Base-by-base conservation (phyloP, 1,140 invertebrate species). In the Drosophila tristis region DNA sequence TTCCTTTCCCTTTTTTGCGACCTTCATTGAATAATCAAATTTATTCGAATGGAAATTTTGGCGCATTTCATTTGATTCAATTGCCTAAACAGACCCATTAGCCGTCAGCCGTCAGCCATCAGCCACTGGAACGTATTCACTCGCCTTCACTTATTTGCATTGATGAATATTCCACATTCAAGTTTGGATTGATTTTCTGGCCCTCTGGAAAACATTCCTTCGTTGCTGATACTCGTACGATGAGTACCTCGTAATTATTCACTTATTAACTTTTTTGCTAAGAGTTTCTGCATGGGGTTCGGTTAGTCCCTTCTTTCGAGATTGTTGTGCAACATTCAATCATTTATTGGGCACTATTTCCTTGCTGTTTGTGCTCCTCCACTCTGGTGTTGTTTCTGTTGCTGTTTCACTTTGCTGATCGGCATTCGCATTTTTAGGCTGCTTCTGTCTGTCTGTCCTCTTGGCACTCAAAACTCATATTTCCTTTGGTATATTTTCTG, bases 141-240 rank as follows among this genome's bases (percentile, higher is more conserved):
- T 25, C 23, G 23, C 2, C 16, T 44, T 23, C 54, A 57, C 29
- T 11, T 65, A 67, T 68, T 70, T 70, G 25, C 53, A 50, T 70
- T 58, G 53, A 71, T 70, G 44, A 71, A 70, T 71, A 71, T 68
- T 68, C 26, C 65, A 26, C 4, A 13, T 31, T 43, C n/a, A n/a
- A 25, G 49, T 57, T 67, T 56, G 20, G 25, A 47, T 23, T 11
- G 62, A 20, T 2, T 42, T 50, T 62, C 25, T 13, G 5, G 25
- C 9, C 11, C 35, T 13, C 3, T 39, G 4, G 35, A 39, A 13
- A 39, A 39, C 35, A 11, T 39, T 11, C 4, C 2, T 2, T 42
- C 61, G 2, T 25, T 8, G 5, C 15, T 5, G 9, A 39, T 5
- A 26, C 20, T 23, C 16, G 42, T 3, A n/a, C 8, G 1, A 9